Percentiles rank a stretch among this genome's conserved stretches.
Conservation (phyloP, 2,888 invertebrate species). For the Parthenolecanium corni region DNA sequence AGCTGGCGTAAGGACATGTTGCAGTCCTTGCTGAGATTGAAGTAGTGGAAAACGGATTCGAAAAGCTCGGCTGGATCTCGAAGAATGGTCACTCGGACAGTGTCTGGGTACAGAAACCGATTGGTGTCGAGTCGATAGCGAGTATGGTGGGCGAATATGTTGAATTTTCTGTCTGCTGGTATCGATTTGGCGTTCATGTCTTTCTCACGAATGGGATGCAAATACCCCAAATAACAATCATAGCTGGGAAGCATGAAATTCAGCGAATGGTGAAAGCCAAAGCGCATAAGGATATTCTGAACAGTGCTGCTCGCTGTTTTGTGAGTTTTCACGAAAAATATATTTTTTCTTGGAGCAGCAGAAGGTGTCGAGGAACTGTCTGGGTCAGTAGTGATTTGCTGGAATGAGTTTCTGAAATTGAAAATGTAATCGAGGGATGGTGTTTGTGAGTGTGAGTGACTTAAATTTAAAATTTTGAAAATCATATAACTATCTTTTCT, state of each 20-base stretch:
- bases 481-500: too few species aligned
- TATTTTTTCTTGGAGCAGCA: slow-evolving; percentile 5
- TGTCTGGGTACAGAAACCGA: slow-evolving; percentile 29
- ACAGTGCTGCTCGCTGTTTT: slow-evolving; percentile 34
- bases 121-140: slow-evolving; percentile 31
- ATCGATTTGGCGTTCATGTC: slow-evolving; percentile 30
- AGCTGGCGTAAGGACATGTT: neutral
- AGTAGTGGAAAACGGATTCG: slow-evolving; percentile 8
- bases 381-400: too few species aligned
- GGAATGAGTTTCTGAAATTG: too few species aligned
- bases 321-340: slow-evolving; percentile 35
- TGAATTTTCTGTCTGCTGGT: slow-evolving; percentile 31
- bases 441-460: too few species aligned
- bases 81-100: neutral
- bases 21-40: neutral
- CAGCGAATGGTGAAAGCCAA: slow-evolving; percentile 31
- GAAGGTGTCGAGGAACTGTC: too few species aligned
- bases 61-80: slow-evolving; percentile 6
- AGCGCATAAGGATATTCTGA: slow-evolving; percentile 34
- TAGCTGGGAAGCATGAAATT: slow-evolving; percentile 32
- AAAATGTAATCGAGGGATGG: too few species aligned
- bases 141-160: slow-evolving; percentile 34
- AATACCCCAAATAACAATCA: slow-evolving; percentile 33
- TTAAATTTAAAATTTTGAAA: too few species aligned
- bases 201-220: slow-evolving; percentile 29